Base-by-base conservation (phyloP, 2,888 invertebrate genomes). In the Caenorhabditis angaria region DNA sequence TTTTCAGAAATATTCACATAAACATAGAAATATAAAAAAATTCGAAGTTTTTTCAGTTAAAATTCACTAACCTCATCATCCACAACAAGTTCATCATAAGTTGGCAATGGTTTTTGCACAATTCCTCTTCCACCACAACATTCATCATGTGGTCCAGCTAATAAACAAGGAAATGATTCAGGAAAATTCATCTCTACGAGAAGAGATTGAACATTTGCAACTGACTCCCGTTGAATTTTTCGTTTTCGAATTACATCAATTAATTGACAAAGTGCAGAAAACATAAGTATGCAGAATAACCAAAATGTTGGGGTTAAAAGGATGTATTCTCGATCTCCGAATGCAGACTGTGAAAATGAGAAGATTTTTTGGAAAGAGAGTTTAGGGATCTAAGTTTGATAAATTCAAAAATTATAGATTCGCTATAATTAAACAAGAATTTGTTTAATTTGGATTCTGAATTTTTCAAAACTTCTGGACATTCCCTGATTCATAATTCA, bases 241-340 rank as follows among this genome's bases (percentile, higher is more conserved):
- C 60, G 64, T 25, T 73, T 69, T 48, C 73, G 55, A 25, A 65
- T 66, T 61, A 73, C 76, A 41, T 76, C 73, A 57, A 65, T 64
- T 76, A 78, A 62, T 73, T 70, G 35, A 78, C 61, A 47, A 6
- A 73, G 35, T 6, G 68, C 76, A 14, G 73, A 76, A 35, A 73
- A 70, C 14, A 73, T 53, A 50, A 70, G 61, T 1, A 78, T 73
- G 29, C 78, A 76, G 18, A 78, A 64, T 3, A 78, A 64, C 78
- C 78, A 78, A 28, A 78, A 70, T n/a, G 76, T 69, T n/a, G 78
- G 78, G 12, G 75, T 67, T 53, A 64, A 71, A 35, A 64, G 66
- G 63, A 54, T 18, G 22, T 65, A 65, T n/a, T 65, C 61, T 10
- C 65, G 65, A n/a, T 61, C 58, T 22, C 65, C 61, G 61, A 71